Conservation (phyloP, 37 sponge, comb jelly and placozoan species). For the Mnemiopsis leidyi region DNA sequence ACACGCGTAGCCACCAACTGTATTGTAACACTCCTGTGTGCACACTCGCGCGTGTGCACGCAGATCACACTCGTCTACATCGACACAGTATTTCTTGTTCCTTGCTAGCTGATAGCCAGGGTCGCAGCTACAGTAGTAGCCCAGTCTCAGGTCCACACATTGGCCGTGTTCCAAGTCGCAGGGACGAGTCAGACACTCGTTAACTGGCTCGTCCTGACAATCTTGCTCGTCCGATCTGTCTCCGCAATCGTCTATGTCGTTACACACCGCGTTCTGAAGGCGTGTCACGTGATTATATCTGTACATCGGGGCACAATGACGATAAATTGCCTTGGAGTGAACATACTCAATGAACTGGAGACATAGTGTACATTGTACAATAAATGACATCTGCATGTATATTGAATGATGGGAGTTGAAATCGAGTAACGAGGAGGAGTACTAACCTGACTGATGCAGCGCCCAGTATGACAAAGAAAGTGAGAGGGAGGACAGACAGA, state of each 20-base stretch:
- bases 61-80: slow-evolving; percentile 54
- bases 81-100: slow-evolving; percentile 49
- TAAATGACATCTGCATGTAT: too few species aligned
- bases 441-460: neutral
- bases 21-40: slow-evolving; percentile 38
- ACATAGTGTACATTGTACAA: too few species aligned
- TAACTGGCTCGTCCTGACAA: neutral
- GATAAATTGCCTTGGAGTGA: neutral
- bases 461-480: slow-evolving; percentile 4
- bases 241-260: slow-evolving; percentile 33
- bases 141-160: slow-evolving; percentile 29
- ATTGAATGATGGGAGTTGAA: too few species aligned
- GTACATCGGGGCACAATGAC: neutral
- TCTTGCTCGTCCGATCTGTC: slow-evolving; percentile 19
- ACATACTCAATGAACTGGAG: neutral
- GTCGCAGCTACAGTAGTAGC: slow-evolving; percentile 60
- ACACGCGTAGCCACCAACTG: neutral
- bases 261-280: slow-evolving; percentile 18
- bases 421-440: too few species aligned
- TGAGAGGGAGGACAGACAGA: neutral
- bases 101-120: slow-evolving; percentile 38
- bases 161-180: slow-evolving; percentile 19
- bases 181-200: neutral
- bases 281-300: too few species aligned
- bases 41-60: neutral